Base-by-base conservation (phyloP, 2,888 invertebrate genomes). In the Drosophila macrothrix region DNA sequence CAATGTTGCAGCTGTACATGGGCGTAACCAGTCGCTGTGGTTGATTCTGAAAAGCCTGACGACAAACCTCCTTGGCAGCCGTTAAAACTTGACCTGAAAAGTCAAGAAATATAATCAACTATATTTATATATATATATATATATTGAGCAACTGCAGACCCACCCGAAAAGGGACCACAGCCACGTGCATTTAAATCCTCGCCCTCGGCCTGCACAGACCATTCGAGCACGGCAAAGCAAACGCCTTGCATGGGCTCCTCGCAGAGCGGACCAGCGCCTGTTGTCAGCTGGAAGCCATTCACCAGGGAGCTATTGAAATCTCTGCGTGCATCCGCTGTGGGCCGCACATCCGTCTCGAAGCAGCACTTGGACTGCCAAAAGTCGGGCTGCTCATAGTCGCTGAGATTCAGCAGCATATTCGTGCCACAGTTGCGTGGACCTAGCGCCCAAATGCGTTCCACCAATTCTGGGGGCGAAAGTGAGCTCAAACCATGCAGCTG, bases 191-290 rank as follows among this genome's bases (percentile, higher is more conserved):
- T 92, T 16, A 93, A 73, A 72, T 92, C 94, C 76, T 93, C 93
- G 65, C 93, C 93, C 16, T 85, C 90, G 56, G 92, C 91, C 46
- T 94, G 94, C 46, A 96, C 92, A 0, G 94, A 94, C 97, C 98
- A 99, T 81, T 97, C 96, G 85, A 97, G 97, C 2, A 99, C 95
- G 63, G 97, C 94, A 94, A 99, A 98, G 25, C 96, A 97, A 1
- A 99, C 98, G 2, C 99, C 99, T 94, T 96, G 97, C 96, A 99
- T 96, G 3, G 99, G 98, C 92, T 99, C 99, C 88, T 99, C 98
- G 93, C 99, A 99, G 53, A 99, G 93, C 0, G 99, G 99, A 0
- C 99, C 99, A 50, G 97, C 96, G 63, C 96, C 93, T 33, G 98
- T 95, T 9, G 97, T 97, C 93, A 98, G 93, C 94, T 98, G 97